A percentile compares a stretch with the other conserved stretches of the same genome.
Conservation (phyloP, 2,888 invertebrate species). For the Euclidia mi region DNA sequence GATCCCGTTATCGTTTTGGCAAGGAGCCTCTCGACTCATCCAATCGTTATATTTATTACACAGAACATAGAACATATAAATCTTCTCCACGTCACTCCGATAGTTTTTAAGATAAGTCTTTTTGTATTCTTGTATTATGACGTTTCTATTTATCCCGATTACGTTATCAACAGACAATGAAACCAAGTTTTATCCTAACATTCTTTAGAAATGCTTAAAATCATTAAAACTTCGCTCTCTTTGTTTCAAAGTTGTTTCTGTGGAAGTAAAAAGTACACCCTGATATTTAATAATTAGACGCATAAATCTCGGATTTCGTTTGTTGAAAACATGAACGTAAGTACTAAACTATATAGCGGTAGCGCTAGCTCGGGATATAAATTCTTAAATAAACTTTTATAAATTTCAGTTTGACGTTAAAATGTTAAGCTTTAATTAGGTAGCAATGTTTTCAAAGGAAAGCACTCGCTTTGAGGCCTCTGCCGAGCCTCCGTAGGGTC, state of each 20-base stretch:
- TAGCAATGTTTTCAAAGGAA: slow-evolving; percentile 79
- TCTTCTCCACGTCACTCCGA: slow-evolving; percentile 16
- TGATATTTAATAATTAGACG: slow-evolving; percentile 41
- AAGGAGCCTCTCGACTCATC: slow-evolving; percentile 20
- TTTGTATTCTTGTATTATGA: slow-evolving; percentile 4
- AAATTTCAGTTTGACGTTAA: slow-evolving; percentile 50
- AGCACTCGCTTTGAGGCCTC: slow-evolving; percentile 80
- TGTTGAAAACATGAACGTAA: slow-evolving; percentile 35
- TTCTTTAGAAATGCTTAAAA: slow-evolving; percentile 36
- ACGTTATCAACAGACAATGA: slow-evolving; percentile 34
- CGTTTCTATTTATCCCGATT: slow-evolving; percentile 9
- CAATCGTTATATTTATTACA: slow-evolving; percentile 23
- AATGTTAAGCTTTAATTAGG: slow-evolving; percentile 72
- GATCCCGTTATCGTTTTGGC: slow-evolving; percentile 46
- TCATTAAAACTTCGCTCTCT: slow-evolving; percentile 40
- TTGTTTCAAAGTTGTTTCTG: slow-evolving; percentile 34
- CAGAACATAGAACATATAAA: slow-evolving; percentile 29
- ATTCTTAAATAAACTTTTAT: slow-evolving; percentile 59
- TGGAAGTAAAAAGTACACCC: slow-evolving; percentile 32
- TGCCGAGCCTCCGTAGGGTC: slow-evolving; percentile 69
- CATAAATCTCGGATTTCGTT: slow-evolving; percentile 36
- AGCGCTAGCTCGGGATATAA: slow-evolving; percentile 34
- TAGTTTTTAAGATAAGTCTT: neutral
- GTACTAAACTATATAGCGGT: slow-evolving; percentile 32
- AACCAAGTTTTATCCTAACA: slow-evolving; percentile 30